Conservation (phyloP, 2,888 invertebrate genomes). For the Papilio demoleus region DNA sequence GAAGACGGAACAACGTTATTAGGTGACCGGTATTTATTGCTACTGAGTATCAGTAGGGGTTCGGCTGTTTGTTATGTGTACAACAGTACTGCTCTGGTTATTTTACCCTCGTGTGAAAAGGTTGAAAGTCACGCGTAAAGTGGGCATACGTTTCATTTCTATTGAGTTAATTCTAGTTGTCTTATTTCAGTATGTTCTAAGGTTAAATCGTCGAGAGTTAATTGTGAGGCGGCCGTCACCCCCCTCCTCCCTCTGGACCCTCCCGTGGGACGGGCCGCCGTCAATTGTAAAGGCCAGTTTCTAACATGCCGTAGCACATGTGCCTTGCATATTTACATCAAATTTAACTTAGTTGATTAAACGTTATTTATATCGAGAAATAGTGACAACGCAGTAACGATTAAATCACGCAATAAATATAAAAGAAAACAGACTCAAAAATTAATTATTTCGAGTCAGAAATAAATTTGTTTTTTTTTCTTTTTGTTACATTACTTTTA, state of each 20-base stretch:
- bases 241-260: background rate
- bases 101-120: too few species aligned
- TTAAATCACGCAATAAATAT: background rate
- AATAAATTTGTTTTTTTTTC: too few species aligned
- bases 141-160: background rate
- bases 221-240: constrained; percentile 1
- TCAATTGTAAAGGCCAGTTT: constrained; percentile 16
- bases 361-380: constrained; percentile 4
- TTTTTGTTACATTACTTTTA: too few species aligned
- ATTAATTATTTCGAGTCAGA: too few species aligned
- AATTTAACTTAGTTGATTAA: constrained; percentile 9
- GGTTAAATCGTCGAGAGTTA: background rate
- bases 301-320: constrained; percentile 7
- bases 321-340: constrained; percentile 11
- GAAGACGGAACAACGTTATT: too few species aligned
- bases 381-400: background rate
- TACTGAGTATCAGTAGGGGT: too few species aligned
- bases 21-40: too few species aligned
- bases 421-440: background rate
- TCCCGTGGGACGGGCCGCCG: background rate
- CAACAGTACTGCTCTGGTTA: background rate
- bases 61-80: too few species aligned
- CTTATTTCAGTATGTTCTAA: background rate
- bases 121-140: background rate
- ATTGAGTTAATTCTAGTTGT: background rate